Evolutionary conservation across 2,113 vertebrate genomes (phyloP), one percentile per base, ranked within the genome.

Genomic region (Crotophaga sulcirostris): DNA sequence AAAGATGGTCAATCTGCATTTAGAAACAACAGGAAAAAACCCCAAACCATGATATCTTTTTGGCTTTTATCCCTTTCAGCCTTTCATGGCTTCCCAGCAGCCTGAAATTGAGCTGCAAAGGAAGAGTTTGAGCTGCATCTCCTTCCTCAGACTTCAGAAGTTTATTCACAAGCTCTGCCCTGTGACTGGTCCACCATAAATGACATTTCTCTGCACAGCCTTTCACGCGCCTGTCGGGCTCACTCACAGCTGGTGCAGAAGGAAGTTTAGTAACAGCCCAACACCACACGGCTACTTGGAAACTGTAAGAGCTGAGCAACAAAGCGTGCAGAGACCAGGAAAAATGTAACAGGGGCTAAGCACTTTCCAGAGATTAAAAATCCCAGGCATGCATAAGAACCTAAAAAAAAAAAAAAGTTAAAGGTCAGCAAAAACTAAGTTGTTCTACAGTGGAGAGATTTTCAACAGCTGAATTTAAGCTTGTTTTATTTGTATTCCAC

Each of bases 401-500:
- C 34, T 67, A 51, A 92, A 83, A 83, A 75, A 56, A 58, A 62
- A 62, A 55, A 56, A 80, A 75, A 4, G 74, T 44, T 85, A 90
- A 79, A 87, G 75, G 82, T 91, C 91, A 87, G 56, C 67, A 90
- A 89, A 87, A 93, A 94, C 36, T 44, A 87, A 94, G 80, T 55
- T 82, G 73, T 45, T 80, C 63, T 78, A 60, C 80, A 89, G 77
- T 63, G 66, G 51, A 93, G 64, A 89, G 81, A 60, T 74, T 89
- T 89, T 70, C 84, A 78, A 76, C 78, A 84, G 79, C 67, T 73
- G 69, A 93, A 93, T 64, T 59, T 81, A 87, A 84, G 74, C 59
- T 78, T 11, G 4, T 68, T 84, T 88, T 83, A 90, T 95, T 81
- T 96, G 87, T 93, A 92, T 87, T 90, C 77, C 66, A 89, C 75